A percentile compares a stretch with the other conserved stretches of the same genome.
Conservation (phyloP, 2,113 vertebrate genomes). For the Rhinolophus sinicus region DNA sequence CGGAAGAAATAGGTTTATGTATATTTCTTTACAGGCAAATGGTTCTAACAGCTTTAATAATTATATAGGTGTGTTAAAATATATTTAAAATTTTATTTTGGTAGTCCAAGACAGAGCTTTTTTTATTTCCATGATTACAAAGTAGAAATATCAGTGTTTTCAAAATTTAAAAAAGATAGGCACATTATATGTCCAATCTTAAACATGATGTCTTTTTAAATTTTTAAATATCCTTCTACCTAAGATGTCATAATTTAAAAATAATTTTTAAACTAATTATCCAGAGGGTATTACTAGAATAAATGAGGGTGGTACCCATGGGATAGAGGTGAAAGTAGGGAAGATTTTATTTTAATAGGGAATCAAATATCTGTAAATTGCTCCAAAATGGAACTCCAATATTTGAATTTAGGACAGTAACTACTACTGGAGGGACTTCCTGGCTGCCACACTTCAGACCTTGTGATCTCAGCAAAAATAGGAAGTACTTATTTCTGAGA, state of each 20-base stretch:
- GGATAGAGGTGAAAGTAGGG: neutral
- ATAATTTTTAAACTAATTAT: neutral
- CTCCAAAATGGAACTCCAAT: neutral
- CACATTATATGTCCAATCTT: neutral
- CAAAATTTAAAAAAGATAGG: neutral
- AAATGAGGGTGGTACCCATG: neutral
- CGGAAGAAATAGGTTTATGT: neutral
- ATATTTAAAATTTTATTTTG: neutral
- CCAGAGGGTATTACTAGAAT: neutral
- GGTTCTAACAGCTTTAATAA: neutral
- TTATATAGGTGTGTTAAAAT: neutral
- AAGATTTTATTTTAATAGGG: neutral
- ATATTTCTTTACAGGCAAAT: conserved; percentile 15
- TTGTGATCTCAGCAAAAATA: neutral
- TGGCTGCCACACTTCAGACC: neutral
- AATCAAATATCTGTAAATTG: neutral
- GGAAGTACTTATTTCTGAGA: neutral
- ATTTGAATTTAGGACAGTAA: neutral
- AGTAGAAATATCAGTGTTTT: neutral
- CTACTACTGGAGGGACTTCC: neutral
- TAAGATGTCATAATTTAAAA: neutral
- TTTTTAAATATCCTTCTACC: neutral
- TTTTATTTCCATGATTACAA: neutral
- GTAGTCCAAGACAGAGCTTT: neutral
- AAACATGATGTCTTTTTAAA: neutral